Evolutionary conservation across 2,888 invertebrate genomes (phyloP), one percentile per base, ranked within the genome.

Genomic region (Scaeva pyrastri): DNA sequence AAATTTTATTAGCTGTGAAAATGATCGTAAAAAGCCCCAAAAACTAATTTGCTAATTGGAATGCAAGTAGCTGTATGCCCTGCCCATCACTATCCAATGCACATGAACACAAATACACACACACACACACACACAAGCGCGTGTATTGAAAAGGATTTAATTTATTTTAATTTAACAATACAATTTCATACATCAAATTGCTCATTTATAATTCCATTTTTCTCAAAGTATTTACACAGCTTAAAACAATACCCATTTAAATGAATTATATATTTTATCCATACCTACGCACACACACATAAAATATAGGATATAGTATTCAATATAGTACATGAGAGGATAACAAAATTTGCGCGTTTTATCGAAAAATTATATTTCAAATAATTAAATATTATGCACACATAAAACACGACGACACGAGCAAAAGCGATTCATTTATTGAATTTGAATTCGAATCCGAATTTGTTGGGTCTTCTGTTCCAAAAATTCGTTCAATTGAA

Each of bases 11-110:
- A 60, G 60, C 60, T 41, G 39, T 60, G 19, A 60, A 60, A 60
- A 21, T 60, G 41, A 39, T 21, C 60, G 41, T 41, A 26, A 26
- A 43, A 64, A 64, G 2, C 2, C 39, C 41, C 6, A 41, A 41
- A n/a, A 62, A 23, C 41, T 62, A 52, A 71, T 66, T 71, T 55
- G 19, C 41, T 45, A 78, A 83, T 83, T 78, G 62, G 21, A 73
- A 68, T 75, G 31, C 31, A 16, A 55, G 31, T 48, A 11, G 6
- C 2, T 60, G 11, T 10, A 58, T 7, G 23, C 21, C n/a, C n/a
- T n/a, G n/a, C n/a, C n/a, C n/a, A n/a, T n/a, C n/a, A n/a, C n/a
- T n/a, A n/a, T n/a, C n/a, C n/a, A n/a, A n/a, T n/a, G n/a, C n/a
- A n/a, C n/a, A n/a, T n/a, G n/a, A n/a, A n/a, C n/a, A n/a, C n/a